phyloP scores from a whole-genome alignment of 2,888 invertebrate genomes.

The Campoplex nolae region DNA sequence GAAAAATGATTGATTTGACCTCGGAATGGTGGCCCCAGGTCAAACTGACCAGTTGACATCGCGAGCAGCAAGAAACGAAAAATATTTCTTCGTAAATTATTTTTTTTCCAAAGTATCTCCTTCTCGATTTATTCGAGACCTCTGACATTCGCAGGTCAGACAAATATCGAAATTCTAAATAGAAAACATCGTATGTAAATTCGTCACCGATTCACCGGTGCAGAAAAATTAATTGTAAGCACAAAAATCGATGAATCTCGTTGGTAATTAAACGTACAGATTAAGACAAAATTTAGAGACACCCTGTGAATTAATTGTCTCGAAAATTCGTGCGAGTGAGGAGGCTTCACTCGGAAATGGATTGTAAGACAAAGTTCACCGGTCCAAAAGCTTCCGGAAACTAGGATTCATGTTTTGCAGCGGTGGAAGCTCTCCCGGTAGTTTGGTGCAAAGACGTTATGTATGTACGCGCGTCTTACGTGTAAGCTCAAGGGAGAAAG shows the following conservation, averaged over 20 bases:
- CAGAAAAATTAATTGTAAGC: neutral
- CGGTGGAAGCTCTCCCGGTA: neutral
- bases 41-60: neutral
- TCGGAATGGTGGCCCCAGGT: neutral
- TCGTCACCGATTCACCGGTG: neutral
- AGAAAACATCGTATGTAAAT: neutral
- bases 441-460: neutral
- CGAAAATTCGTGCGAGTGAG: neutral
- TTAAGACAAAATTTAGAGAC: neutral
- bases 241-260: neutral
- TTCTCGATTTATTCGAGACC: neutral
- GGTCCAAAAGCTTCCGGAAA: constrained; percentile 26
- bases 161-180: neutral
- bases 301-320: neutral
- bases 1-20: neutral
- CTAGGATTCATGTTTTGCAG: constrained; percentile 12
- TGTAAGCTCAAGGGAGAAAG: constrained; percentile 8
- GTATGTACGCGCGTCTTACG: neutral
- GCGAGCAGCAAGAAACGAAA: neutral
- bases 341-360: constrained; percentile 11
- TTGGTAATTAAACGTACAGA: neutral
- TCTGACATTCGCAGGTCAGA: neutral
- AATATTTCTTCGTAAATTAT: neutral
- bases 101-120: neutral
- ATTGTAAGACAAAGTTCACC: constrained; percentile 33